Percentiles rank a stretch among this genome's conserved stretches.
Conservation (phyloP, 2,888 invertebrate species). For the Philaethria dido region DNA sequence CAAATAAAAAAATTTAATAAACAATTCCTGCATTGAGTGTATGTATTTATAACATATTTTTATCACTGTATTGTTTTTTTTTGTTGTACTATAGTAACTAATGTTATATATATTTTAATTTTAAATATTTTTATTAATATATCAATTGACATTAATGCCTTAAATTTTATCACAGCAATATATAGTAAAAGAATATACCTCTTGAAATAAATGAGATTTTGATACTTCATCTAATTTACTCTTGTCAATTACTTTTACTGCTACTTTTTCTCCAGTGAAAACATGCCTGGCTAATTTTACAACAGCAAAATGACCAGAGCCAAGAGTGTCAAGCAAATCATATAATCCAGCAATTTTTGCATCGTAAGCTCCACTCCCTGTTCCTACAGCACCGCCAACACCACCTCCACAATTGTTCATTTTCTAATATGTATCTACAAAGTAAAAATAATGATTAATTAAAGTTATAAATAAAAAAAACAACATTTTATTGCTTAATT, state of each 20-base stretch:
- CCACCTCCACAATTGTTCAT: slow-evolving; percentile 72
- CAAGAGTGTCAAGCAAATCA: slow-evolving; percentile 98
- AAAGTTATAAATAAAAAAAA: neutral
- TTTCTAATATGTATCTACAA: slow-evolving; percentile 44
- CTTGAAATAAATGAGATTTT: slow-evolving; percentile 96
- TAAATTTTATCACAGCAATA: neutral
- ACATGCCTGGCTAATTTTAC: slow-evolving; percentile 99
- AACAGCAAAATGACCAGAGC: slow-evolving; percentile 99
- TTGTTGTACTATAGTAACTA: too few relatives aligned
- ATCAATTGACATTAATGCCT: neutral
- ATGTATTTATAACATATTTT: neutral
- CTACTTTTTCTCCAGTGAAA: slow-evolving; percentile 99
- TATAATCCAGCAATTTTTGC: slow-evolving; percentile 98
- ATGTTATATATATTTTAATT: too few relatives aligned
- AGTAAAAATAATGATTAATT: slow-evolving; percentile 16
- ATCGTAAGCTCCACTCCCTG: slow-evolving; percentile 85
- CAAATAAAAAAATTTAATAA: neutral
- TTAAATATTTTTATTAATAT: neutral
- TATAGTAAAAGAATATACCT: neutral
- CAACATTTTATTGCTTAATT: neutral
- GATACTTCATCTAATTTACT: slow-evolving; percentile 98
- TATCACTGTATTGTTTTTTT: too few relatives aligned
- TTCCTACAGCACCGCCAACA: slow-evolving; percentile 59
- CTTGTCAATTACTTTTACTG: slow-evolving; percentile 99
- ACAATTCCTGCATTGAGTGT: neutral